phyloP scores from a whole-genome alignment of 2,797 vertebrate species.

The Neosilurus hyrtlii region DNA sequence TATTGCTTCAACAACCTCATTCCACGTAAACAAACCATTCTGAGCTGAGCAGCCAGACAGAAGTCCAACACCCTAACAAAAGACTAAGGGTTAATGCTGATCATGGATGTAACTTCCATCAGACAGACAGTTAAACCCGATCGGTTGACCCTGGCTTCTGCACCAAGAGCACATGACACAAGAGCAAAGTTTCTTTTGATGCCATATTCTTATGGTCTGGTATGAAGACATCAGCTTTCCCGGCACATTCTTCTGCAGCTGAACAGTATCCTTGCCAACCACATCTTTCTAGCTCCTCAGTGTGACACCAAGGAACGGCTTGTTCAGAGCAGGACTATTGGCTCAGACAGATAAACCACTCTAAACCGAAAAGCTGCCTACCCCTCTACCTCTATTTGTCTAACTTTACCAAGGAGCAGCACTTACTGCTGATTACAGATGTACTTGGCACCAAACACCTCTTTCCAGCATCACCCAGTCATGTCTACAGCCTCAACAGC shows the following conservation, averaged over 20 bases:
- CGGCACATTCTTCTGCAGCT: neutral
- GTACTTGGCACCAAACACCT: slow-evolving; percentile 1
- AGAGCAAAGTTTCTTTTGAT: neutral
- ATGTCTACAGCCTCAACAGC: neutral
- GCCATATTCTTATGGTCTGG: neutral
- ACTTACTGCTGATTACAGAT: slow-evolving; percentile 3
- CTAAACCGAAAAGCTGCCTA: slow-evolving; percentile 2
- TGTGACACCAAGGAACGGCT: neutral
- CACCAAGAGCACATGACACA: no score
- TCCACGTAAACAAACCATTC: no score
- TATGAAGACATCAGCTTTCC: neutral
- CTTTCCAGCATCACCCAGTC: neutral
- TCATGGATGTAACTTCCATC: neutral
- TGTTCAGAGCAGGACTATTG: neutral
- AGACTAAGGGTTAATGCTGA: neutral
- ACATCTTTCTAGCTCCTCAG: neutral
- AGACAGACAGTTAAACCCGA: neutral
- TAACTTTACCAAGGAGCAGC: neutral
- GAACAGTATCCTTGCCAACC: neutral
- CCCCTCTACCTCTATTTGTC: neutral
- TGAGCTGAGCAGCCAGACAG: neutral
- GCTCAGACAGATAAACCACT: neutral
- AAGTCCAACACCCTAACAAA: neutral
- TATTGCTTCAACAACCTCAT: neutral
- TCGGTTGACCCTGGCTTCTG: neutral